Evolutionary conservation across 2,113 vertebrate species (phyloP), one percentile per base, ranked within the genome.

Genomic region (Eurypyga helias): DNA sequence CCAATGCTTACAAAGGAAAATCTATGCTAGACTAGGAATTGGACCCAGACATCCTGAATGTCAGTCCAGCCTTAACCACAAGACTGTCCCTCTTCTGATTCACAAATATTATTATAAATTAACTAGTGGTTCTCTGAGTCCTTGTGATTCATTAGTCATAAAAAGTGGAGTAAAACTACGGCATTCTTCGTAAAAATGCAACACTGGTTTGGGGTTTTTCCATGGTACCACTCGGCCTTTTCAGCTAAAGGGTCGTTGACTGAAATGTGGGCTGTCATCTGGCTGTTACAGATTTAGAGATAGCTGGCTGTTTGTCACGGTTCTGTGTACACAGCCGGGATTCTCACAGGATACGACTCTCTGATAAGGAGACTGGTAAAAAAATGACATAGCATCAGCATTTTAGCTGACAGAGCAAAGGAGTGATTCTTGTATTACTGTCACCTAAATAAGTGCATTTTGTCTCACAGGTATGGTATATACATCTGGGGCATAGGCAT

Each of bases 1-100:
- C 88, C 95, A 97, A 67, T 81, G 61, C 55, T 96, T 92, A 93
- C 88, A 94, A 90, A 92, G 69, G 77, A 95, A 96, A 95, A 92
- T 87, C 76, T 84, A 46, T 76, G 80, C 93, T 96, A 95, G 93
- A 82, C 85, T 82, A 89, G 77, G 88, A 95, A 89, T 49, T 89
- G 92, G 84, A 83, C 89, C 66, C 96, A 97, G 96, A 97, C 94
- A 93, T 95, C 88, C 92, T 94, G 94, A 94, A 60, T 90, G 72
- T 90, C 83, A 95, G 83, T 87, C 90, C 85, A 96, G 80, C 72
- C 14, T 2, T 89, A 94, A 92, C 94, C 96, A 92, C 92, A 94
- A 89, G 67, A 62, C 69, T 51, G 43, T 69, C 71, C 71, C 60
- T 96, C 76, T 81, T 93, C 83, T 96, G 92, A 89, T 93, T 96